Base-by-base conservation (phyloP, 2,888 invertebrate genomes). In the Pyrocoelia pectoralis region DNA sequence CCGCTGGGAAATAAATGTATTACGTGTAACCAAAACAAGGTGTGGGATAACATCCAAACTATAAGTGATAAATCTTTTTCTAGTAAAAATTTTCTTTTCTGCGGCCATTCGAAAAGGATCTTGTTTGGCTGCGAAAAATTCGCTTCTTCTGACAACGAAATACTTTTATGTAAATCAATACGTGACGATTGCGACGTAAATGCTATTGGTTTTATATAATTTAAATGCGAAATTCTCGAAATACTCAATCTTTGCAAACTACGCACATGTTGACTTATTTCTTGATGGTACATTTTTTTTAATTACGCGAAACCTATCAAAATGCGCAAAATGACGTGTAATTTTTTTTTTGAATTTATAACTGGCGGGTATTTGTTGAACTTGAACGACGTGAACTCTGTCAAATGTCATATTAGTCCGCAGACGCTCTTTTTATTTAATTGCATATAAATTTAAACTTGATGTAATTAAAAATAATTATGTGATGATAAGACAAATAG, bases 1-100 rank as follows among this genome's bases (percentile, higher is more conserved):
- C 76, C 80, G 49, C 70, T 72, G 0, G 80, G 79, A 15, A 79
- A 71, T 15, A 79, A 58, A 58, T 74, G 72, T 40, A 73, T 67
- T 14, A 71, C 63, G 46, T 78, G 73, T 17, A 76, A 63, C 72
- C 76, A 77, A 66, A 73, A 79, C 15, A 79, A 61, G 5, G 72
- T 60, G 40, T 79, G 78, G 2, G 78, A 73, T 17, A 78, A 6
- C 8, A 78, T 51, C 72, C 78, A 75, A 17, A 70, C 66, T 3
- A 74, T 33, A 38, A 73, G 59, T 0, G 71, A 70, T 14, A 76
- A 64, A 61, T 76, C 74, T 56, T 75, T 70, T 57, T 72, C 72
- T 15, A 70, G 69, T 61, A 65, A 67, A 33, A 70, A 66, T 38
- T 68, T 70, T 48, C 64, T 64, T 29, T 64, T 68, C 50, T 73